phyloP scores from a whole-genome alignment of 2,797 vertebrate genomes.

The Anableps anableps region DNA sequence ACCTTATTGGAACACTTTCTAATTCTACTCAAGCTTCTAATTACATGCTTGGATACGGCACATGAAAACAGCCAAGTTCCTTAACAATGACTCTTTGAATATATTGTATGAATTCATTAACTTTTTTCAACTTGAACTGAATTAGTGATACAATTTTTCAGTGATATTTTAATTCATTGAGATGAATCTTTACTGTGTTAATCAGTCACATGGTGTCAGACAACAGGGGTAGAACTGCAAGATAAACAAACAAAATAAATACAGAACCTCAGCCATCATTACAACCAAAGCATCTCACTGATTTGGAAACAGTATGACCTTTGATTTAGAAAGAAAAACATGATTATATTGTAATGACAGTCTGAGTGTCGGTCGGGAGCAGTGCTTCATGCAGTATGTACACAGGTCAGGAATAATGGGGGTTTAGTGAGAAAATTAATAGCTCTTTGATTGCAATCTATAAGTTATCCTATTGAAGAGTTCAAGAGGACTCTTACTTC shows the following conservation, averaged over 20 bases:
- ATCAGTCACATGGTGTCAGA: background rate
- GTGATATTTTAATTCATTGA: too few species aligned
- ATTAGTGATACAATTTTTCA: background rate
- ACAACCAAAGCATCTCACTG: slow-evolving; percentile 1
- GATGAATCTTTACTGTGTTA: background rate
- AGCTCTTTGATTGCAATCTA: slow-evolving; percentile 56
- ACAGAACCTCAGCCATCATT: background rate
- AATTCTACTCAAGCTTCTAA: background rate
- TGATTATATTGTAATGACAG: slow-evolving; percentile 36
- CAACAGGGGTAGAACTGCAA: background rate
- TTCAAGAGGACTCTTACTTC: slow-evolving; percentile 50
- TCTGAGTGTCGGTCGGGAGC: slow-evolving; percentile 2
- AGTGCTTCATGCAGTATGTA: background rate
- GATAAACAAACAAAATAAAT: background rate
- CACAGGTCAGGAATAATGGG: slow-evolving; percentile 31
- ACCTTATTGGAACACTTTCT: background rate
- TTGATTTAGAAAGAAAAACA: background rate
- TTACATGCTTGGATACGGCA: background rate
- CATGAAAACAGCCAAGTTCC: background rate
- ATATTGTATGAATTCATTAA: background rate
- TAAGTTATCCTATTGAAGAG: slow-evolving; percentile 35
- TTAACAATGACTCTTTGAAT: background rate
- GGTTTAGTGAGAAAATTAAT: slow-evolving; percentile 46
- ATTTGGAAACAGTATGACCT: slow-evolving; percentile 28
- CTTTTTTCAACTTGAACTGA: background rate